A percentile compares a stretch with the other conserved stretches of the same genome.
Conservation (phyloP, 2,113 vertebrate genomes). For the Pygoscelis antarcticus region DNA sequence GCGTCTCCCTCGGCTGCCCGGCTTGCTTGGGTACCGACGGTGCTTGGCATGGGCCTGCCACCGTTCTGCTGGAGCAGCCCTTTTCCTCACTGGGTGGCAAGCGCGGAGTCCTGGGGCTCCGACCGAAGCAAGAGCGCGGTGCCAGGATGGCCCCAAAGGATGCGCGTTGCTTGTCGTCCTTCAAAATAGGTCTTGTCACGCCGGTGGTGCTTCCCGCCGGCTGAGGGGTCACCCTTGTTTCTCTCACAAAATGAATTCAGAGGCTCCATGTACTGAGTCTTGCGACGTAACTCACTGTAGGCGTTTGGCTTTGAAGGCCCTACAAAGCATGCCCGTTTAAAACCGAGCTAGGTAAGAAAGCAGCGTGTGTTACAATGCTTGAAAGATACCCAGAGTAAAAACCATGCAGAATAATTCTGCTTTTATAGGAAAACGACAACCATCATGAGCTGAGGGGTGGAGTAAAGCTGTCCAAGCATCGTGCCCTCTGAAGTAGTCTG, state of each 20-base stretch:
- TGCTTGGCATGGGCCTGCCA: accelerated
- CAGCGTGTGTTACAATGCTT: accelerated
- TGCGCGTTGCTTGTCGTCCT: accelerated
- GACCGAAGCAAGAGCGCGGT: accelerated
- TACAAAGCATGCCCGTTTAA: accelerated
- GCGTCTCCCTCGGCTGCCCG: accelerated
- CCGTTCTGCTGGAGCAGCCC: not conserved
- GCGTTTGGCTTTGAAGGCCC: not conserved
- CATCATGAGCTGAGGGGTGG: accelerated
- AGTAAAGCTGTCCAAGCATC: not conserved
- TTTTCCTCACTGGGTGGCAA: not conserved
- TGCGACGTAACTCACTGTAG: accelerated
- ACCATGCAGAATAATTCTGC: accelerated
- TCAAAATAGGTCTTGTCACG: accelerated
- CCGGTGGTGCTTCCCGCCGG: accelerated
- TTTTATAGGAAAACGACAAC: not conserved
- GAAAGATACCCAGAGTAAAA: not conserved
- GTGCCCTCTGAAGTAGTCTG: not conserved
- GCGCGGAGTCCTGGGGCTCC: no score
- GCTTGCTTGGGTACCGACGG: not conserved
- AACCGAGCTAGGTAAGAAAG: accelerated
- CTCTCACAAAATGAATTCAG: no score
- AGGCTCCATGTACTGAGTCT: accelerated
- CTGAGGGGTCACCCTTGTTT: not conserved
- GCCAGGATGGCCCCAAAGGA: not conserved